These are phyloP conservation scores for Eupithecia insigniata DNA, from an alignment of 2,888 invertebrate species.

Conservation along the genomic window DNA sequence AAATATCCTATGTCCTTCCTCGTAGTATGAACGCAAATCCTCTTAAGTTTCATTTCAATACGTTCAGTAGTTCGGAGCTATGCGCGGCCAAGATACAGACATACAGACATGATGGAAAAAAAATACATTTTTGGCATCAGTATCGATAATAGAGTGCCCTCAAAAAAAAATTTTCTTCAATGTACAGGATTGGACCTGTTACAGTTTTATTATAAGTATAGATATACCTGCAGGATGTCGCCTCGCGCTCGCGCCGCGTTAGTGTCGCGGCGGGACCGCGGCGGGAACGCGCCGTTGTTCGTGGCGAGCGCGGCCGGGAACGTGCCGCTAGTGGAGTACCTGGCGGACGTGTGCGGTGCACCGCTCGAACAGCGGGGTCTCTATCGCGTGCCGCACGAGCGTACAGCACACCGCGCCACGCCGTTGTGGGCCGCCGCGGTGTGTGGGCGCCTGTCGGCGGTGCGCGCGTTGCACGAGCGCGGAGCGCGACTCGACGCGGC, in stretches of 20 bases:
- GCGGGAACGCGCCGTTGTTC: conserved; percentile 89
- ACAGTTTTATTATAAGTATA: too few relatives aligned
- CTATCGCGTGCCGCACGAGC: conserved; percentile 91
- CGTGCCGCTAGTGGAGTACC: conserved; percentile 92
- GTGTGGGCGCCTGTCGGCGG: conserved; percentile 90
- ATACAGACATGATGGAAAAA: too few relatives aligned
- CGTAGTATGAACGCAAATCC: too few relatives aligned
- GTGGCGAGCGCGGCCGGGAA: conserved; percentile 91
- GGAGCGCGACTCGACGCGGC: conserved; percentile 94
- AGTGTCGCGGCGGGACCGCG: conserved; percentile 73
- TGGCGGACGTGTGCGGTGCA: conserved; percentile 91
- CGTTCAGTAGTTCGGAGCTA: too few relatives aligned
- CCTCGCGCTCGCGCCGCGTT: conserved; percentile 64
- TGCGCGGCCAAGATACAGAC: too few relatives aligned
- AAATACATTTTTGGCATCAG: too few relatives aligned
- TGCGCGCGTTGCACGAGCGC: conserved; percentile 90
- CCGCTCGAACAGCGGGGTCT: conserved; percentile 93
- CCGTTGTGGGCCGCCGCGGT: conserved; percentile 97
- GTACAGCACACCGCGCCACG: conserved; percentile 91
- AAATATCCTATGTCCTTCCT: too few relatives aligned
- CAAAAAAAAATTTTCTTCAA: too few relatives aligned
- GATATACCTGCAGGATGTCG: conserved; percentile 72
- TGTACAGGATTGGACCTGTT: too few relatives aligned
- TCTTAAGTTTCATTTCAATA: too few relatives aligned
- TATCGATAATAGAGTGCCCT: too few relatives aligned